Evolutionary conservation across 2,888 invertebrate genomes (phyloP).

Genomic region (Sarcophaga caerulescens): DNA sequence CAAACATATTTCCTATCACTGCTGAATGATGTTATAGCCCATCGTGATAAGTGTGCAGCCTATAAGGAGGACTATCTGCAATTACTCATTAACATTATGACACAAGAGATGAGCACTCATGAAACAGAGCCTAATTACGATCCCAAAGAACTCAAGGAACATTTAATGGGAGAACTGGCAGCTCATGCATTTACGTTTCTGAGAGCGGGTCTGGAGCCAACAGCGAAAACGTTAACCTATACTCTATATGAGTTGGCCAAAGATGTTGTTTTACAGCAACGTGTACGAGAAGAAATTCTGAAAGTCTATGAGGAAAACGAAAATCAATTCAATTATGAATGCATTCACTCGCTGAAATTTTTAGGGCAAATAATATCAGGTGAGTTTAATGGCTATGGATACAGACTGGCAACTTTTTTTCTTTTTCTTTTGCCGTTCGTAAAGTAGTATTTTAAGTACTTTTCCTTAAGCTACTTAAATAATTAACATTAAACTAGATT

Average conservation of each 20-base stretch:
- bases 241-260: slow-evolving; percentile 77
- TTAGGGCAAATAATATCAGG: slow-evolving; percentile 77
- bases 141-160: slow-evolving; percentile 72
- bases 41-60: slow-evolving; percentile 72
- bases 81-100: slow-evolving; percentile 82
- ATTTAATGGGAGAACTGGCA: slow-evolving; percentile 77
- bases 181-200: slow-evolving; percentile 79
- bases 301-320: slow-evolving; percentile 72
- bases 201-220: slow-evolving; percentile 85
- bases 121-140: slow-evolving; percentile 71
- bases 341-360: slow-evolving; percentile 75
- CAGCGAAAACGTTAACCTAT: slow-evolving; percentile 84
- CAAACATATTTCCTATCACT: slow-evolving; percentile 73
- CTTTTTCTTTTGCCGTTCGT: no score
- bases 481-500: no score
- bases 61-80: slow-evolving; percentile 83
- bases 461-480: no score
- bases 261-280: slow-evolving; percentile 73
- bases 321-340: slow-evolving; percentile 75
- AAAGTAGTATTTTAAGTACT: no score
- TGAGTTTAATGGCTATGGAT: slow-evolving; percentile 45
- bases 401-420: neutral
- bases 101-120: slow-evolving; percentile 74
- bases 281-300: slow-evolving; percentile 75
- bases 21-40: slow-evolving; percentile 72